A percentile compares a stretch with the other conserved stretches of the same genome.
phyloP scores from a whole-genome alignment of 1,140 invertebrate genomes.

The Drosophila parvula region DNA sequence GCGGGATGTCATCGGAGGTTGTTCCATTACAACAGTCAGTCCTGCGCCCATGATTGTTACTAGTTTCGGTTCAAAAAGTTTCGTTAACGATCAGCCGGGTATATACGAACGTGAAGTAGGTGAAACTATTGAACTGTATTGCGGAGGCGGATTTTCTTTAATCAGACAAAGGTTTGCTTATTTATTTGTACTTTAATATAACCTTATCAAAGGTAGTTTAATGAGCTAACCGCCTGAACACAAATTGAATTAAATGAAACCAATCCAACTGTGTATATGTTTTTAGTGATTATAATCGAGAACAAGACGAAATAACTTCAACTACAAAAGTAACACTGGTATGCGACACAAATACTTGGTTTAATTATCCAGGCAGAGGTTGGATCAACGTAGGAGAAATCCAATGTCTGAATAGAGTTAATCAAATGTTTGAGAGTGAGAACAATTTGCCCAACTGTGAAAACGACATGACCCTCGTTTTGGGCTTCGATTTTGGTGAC shows the following conservation, averaged over 20 bases:
- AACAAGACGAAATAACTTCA: neutral
- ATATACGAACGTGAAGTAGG: neutral
- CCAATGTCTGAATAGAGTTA: neutral
- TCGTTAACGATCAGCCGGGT: neutral
- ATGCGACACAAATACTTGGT: rapidly evolving
- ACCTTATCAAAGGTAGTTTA: neutral
- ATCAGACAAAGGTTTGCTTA: rapidly evolving
- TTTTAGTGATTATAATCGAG: neutral
- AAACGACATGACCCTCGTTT: conserved; percentile 40
- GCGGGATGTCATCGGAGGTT: neutral
- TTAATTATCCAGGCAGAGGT: rapidly evolving
- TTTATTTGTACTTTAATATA: neutral
- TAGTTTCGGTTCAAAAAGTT: conserved; percentile 2
- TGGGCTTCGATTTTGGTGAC: conserved; percentile 13
- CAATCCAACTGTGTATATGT: neutral
- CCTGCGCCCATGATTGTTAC: neutral
- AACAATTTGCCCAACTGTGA: conserved; percentile 24
- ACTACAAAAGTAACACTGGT: neutral
- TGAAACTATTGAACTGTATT: neutral
- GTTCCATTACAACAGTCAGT: neutral
- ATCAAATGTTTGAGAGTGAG: conserved; percentile 38
- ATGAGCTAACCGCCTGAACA: neutral
- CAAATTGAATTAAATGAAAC: neutral
- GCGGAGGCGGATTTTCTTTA: conserved; percentile 7
- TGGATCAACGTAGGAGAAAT: rapidly evolving